phyloP scores from a whole-genome alignment of 2,797 vertebrate genomes.

The Enteromius trimaculatus region DNA sequence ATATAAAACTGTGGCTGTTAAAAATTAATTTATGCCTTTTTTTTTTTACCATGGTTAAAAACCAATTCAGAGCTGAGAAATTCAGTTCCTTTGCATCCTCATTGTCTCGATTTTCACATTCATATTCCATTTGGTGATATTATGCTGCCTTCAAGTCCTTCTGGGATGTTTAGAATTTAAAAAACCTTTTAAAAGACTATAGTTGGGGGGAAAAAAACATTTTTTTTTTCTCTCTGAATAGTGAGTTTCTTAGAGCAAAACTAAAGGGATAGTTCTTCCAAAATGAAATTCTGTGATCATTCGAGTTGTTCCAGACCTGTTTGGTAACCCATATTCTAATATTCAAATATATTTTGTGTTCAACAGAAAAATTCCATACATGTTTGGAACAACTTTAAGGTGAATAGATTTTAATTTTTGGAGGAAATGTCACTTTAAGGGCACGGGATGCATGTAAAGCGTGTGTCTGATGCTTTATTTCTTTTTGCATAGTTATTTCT shows the following conservation, averaged over 20 bases:
- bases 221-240: neutral
- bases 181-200: neutral
- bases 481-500: neutral
- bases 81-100: neutral
- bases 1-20: neutral
- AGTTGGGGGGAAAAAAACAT: neutral
- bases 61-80: neutral
- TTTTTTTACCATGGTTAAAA: conserved; percentile 8
- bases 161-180: neutral
- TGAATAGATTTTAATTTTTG: neutral
- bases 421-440: neutral
- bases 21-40: neutral
- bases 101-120: neutral
- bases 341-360: neutral
- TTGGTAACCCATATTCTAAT: neutral
- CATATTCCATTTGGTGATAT: conserved; percentile 5
- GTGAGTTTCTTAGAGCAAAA: neutral
- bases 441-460: neutral
- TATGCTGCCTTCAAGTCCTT: conserved; percentile 26
- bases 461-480: neutral
- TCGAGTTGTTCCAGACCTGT: neutral
- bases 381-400: neutral
- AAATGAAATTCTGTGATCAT: neutral
- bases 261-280: neutral
- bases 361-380: neutral